Conservation (phyloP, 2,113 vertebrate genomes). For the Solea senegalensis region DNA sequence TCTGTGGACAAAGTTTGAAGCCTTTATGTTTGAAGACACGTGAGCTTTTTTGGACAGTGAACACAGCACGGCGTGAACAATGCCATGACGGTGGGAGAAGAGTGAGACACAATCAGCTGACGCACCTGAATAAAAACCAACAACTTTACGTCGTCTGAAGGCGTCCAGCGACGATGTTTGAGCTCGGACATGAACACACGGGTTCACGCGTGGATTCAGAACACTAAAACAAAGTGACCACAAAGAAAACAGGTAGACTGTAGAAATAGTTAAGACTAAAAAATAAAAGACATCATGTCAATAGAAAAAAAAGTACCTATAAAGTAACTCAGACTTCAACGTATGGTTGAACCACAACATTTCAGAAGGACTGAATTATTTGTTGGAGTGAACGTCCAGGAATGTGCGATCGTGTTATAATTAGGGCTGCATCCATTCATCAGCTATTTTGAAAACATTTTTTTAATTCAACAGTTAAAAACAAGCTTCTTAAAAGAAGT, state of each 20-base stretch:
- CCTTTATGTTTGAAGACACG: slow-evolving; percentile 7
- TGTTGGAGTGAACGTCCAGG: background rate
- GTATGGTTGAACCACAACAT: background rate
- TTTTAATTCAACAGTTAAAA: too few species aligned
- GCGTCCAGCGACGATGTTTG: slow-evolving; percentile 10
- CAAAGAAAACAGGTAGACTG: background rate
- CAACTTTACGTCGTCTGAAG: slow-evolving; percentile 50
- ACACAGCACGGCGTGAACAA: slow-evolving; percentile 41
- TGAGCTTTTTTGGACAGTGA: slow-evolving; percentile 1
- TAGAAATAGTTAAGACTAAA: background rate
- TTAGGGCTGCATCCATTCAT: background rate
- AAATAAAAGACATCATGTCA: slow-evolving; percentile 1
- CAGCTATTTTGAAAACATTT: too few species aligned
- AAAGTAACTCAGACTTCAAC: background rate
- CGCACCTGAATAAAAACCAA: slow-evolving; percentile 35
- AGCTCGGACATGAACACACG: background rate
- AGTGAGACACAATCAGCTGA: slow-evolving; percentile 36
- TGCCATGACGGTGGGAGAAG: slow-evolving; percentile 3
- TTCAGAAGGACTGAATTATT: background rate
- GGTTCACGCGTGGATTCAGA: background rate
- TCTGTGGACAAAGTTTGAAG: background rate
- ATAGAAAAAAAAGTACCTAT: background rate
- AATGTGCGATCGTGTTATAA: slow-evolving; percentile 14
- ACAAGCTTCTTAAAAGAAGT: too few species aligned
- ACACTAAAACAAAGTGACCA: slow-evolving; percentile 2